Base-by-base conservation (phyloP, 2,113 vertebrate species). In the Oncorhynchus masou region DNA sequence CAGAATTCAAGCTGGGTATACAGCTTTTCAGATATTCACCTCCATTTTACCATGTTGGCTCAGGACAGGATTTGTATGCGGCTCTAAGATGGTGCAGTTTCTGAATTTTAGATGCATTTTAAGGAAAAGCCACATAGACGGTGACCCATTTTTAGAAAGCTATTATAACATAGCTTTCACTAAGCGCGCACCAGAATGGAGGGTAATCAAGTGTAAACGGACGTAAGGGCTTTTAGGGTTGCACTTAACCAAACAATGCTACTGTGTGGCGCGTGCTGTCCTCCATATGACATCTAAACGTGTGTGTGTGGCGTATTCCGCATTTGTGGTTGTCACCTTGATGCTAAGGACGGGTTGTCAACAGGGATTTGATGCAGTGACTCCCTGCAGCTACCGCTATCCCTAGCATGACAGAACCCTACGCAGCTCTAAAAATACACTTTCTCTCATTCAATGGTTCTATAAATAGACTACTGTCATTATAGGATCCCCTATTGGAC, bases 371-470 rank as follows among this genome's bases (percentile, higher is more conserved):
- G 82, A 80, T 82, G 54, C 82, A 75, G 57, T 82, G 74, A 72
- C 79, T 59, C 67, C 31, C 75, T 68, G 25, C 71, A 76, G 75
- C 71, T 74, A 49, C 48, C 19, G 29, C 9, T 78, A 29, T 27
- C 25, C 25, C 24, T 57, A 70, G 59, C 19, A 73, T 75, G 78
- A 76, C 78, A 75, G 65, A 85, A 80, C 70, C 76, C 31, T 34
- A 77, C 64, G 73, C 62, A 16, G 51, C 13, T 79, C 87, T 88
- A 88, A 81, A 87, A 88, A 88, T 88, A 88, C 2, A 83, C 79
- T 72, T 73, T 79, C 83, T 81, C 34, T 86, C 82, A 54, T 77
- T 34, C 67, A 68, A 71, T 24, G 60, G 70, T 29, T 68, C 83
- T 87, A 85, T 83, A 88, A 87, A 88, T 88, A 88, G 76, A 74